phyloP scores from a whole-genome alignment of 2,888 invertebrate genomes.

The Catocala nupta region DNA sequence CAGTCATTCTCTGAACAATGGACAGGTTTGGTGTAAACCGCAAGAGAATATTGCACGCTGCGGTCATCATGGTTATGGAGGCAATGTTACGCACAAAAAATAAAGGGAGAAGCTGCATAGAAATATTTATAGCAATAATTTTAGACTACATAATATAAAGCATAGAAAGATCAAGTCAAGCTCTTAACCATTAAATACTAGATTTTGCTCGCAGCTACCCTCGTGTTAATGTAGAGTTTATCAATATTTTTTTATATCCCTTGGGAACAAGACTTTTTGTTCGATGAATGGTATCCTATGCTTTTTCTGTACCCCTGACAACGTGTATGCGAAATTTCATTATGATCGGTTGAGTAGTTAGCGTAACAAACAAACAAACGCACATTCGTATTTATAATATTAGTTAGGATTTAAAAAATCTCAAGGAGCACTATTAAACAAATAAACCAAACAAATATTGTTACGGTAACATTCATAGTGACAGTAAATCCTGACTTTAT shows the following conservation, averaged over 20 bases:
- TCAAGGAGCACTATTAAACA: neutral
- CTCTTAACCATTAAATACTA: neutral
- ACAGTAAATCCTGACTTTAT: neutral
- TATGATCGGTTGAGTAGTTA: too few relatives aligned
- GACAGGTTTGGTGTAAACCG: constrained; percentile 55
- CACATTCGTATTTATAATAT: too few relatives aligned
- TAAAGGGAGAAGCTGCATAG: constrained; percentile 31
- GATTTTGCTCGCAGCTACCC: too few relatives aligned
- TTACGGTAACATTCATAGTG: constrained; percentile 7
- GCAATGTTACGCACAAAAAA: constrained; percentile 37
- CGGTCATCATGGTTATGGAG: constrained; percentile 52
- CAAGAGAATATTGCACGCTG: constrained; percentile 64
- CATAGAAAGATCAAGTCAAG: constrained; percentile 21
- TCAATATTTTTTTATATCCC: too few relatives aligned
- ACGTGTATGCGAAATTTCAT: too few relatives aligned
- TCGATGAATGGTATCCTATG: too few relatives aligned
- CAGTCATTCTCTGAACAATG: constrained; percentile 60
- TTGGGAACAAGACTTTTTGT: too few relatives aligned
- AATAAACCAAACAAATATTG: neutral
- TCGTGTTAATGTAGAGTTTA: too few relatives aligned
- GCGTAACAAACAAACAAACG: too few relatives aligned
- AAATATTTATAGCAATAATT: constrained; percentile 20
- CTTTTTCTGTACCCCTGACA: too few relatives aligned
- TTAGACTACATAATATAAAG: constrained; percentile 16
- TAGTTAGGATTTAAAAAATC: neutral